Base-by-base conservation (phyloP, 1,140 invertebrate genomes). In the Aphelenchoides avenae region DNA sequence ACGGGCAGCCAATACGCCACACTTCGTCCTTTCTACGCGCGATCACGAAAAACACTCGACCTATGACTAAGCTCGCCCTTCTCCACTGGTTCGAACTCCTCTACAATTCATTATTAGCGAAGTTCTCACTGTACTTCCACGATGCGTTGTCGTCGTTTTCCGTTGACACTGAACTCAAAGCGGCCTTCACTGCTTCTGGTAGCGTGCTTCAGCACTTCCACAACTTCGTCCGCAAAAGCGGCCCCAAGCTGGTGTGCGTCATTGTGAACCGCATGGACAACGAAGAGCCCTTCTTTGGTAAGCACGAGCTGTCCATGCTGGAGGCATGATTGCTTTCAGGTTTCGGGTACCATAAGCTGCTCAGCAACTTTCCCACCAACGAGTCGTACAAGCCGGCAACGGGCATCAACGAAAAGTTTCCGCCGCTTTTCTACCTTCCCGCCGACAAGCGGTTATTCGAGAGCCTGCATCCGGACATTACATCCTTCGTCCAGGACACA, bases 331-430 rank as follows among this genome's bases (percentile, higher is more conserved):
- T 13, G 9, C 4, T 29, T 59, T 54, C 27, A 59, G 57, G 61
- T 5, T 59, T 59, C 42, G 26, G 57, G 7, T 59, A 59, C 33
- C 59, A 59, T 26, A 29, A 56, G n/a, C 27, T 51, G 2, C 37
- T 59, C n/a, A 62, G 29, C 18, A 18, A 34, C 26, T 51, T 63
- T 37, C n/a, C n/a, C n/a, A 48, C 27, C 20, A 24, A 26, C 26
- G 57, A 59, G 20, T 64, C 47, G 36, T 56, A 43, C 57, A 64
- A 59, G 39, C 57, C 57, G 24, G 43, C 43, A 20, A 59, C 11
- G 22, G 57, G 57, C 15, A 66, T 64, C 6, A 47, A 59, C 24
- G 57, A 43, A 9, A 66, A 64, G 20, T 59, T 55, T 29, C 57
- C 57, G n/a, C 3, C 57, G 22, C 61, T 59, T 15, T 62, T 56